phyloP scores from a whole-genome alignment of 2,888 invertebrate genomes.

The Acrobasis consociella region DNA sequence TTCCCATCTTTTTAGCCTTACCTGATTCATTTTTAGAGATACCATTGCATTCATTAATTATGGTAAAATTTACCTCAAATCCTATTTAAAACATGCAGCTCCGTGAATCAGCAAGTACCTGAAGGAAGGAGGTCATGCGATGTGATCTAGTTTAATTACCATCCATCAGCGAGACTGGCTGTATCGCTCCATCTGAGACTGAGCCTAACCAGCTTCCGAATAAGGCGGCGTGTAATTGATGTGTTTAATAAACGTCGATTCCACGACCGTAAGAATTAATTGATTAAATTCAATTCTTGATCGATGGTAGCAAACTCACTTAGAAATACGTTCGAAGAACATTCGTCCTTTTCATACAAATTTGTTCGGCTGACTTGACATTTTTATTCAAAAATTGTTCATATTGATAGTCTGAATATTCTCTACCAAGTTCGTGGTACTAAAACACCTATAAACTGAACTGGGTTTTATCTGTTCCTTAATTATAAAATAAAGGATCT shows the following conservation, averaged over 20 bases:
- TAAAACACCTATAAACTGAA: too few relatives aligned
- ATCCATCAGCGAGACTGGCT: constrained; percentile 31
- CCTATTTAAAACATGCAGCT: constrained; percentile 15
- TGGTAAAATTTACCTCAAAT: background rate
- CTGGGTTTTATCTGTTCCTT: background rate
- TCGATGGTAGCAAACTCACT: too few relatives aligned
- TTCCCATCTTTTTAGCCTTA: background rate
- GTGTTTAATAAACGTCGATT: constrained; percentile 1
- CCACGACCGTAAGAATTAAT: background rate
- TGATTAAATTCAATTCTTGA: constrained; percentile 1
- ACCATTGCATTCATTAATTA: background rate
- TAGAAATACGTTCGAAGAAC: too few relatives aligned
- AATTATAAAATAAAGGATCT: background rate
- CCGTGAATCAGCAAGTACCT: constrained; percentile 16
- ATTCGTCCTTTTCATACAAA: too few relatives aligned
- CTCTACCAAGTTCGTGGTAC: too few relatives aligned
- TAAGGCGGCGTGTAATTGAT: constrained; percentile 29
- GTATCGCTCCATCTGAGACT: constrained; percentile 28
- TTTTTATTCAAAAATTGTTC: too few relatives aligned
- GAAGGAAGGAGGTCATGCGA: constrained; percentile 17
- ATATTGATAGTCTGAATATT: too few relatives aligned
- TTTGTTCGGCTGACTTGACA: too few relatives aligned
- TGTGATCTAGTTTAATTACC: constrained; percentile 35
- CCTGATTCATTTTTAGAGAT: too few relatives aligned
- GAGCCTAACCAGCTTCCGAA: constrained; percentile 27